These are phyloP conservation scores for Cyclargus thomasi DNA, from an alignment of 1,140 invertebrate species.

Conservation along the genomic window DNA sequence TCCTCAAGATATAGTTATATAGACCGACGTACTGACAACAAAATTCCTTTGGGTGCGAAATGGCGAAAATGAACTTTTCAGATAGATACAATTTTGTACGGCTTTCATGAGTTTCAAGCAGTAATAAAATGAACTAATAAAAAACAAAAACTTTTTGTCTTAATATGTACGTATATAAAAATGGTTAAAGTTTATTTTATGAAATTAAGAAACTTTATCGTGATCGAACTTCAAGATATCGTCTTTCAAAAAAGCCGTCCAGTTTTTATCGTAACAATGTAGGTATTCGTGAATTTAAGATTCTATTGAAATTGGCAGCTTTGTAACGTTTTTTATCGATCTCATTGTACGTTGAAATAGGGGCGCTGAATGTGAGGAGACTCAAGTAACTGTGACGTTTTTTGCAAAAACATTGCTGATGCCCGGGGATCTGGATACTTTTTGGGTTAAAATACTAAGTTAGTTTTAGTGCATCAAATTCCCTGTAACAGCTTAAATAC, in stretches of 20 bases:
- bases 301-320: conserved; percentile 35
- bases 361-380: neutral
- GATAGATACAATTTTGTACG: too few relatives aligned
- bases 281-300: conserved; percentile 31
- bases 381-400: neutral
- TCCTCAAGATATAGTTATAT: too few relatives aligned
- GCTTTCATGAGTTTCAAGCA: too few relatives aligned
- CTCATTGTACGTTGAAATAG: conserved; percentile 25
- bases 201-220: conserved; percentile 6
- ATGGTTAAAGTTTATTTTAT: neutral
- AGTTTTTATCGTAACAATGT: conserved; percentile 29
- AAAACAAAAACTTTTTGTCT: too few relatives aligned
- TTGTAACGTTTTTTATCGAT: conserved; percentile 34
- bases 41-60: too few relatives aligned
- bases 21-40: too few relatives aligned
- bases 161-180: neutral
- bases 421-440: too few relatives aligned
- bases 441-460: too few relatives aligned
- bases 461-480: too few relatives aligned
- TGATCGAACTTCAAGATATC: conserved; percentile 28
- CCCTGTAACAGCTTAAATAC: too few relatives aligned
- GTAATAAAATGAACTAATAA: too few relatives aligned
- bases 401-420: neutral
- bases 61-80: too few relatives aligned
- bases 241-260: conserved; percentile 35